Base-by-base conservation (phyloP, 2,113 vertebrate genomes). In the Cavia aperea region DNA sequence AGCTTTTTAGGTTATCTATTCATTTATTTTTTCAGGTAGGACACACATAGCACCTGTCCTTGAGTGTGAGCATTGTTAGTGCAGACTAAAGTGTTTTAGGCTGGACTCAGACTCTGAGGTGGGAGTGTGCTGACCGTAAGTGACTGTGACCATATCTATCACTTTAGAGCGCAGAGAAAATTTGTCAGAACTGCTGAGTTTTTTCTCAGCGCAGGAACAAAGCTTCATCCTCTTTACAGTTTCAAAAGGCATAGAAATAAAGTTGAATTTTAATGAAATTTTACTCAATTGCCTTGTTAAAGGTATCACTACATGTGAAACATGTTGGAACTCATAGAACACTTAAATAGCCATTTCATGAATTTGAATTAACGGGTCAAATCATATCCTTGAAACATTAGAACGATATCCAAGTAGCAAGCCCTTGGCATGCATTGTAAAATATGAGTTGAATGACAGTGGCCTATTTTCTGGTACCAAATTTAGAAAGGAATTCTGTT, bases 191-290 rank as follows among this genome's bases (percentile, higher is more conserved):
- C 4, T 60, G 15, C 24, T 84, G 26, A 78, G 31, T 75, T 92
- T 75, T 77, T 49, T 24, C 15, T 39, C 58, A 68, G 51, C 51
- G 7, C 63, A 54, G 33, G n/a, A 33, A 33, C 11, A 89, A 82
- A 91, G 1, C 60, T 94, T 92, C 23, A 77, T 70, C 77, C 58
- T 77, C 10, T 65, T 46, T 88, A 39, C 46, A 86, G 73, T 70
- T 93, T 92, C n/a, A 65, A 60, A 86, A 51, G 58, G 66, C 49
- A 81, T n/a, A 88, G 54, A 91, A 81, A 81, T 82, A 26, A 90
- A 92, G 14, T 29, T 63, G 73, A 63, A 15, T 95, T 92, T 93
- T 86, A 90, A 46, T 60, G 36, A 92, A 92, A 72, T 77, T 23
- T 5, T 4, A 85, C 33, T 60, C n/a, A 77, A 39, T 63, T 49